Evolutionary conservation across 92 coral and sea anemone genomes (phyloP).

Genomic region (Porites evermanni): DNA sequence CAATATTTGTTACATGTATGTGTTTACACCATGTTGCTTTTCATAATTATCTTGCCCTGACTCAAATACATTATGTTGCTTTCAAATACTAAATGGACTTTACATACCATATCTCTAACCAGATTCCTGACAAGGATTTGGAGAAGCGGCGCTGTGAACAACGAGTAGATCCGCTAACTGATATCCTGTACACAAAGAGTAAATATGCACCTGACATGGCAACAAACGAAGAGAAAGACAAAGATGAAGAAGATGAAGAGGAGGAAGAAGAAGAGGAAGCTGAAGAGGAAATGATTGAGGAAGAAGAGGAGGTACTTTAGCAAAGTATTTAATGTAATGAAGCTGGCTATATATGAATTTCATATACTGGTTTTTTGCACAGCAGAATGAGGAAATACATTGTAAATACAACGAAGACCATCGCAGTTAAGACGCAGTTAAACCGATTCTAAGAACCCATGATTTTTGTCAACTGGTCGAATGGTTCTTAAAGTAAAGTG

Average conservation of each 20-base stretch:
- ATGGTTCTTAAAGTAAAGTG: too few relatives aligned
- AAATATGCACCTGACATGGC: constrained; percentile 78
- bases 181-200: constrained; percentile 81
- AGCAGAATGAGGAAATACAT: too few relatives aligned
- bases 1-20: too few relatives aligned
- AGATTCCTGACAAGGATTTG: constrained; percentile 96
- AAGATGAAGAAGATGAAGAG: constrained; percentile 71
- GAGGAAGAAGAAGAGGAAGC: constrained; percentile 80
- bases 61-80: background rate
- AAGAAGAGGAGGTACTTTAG: constrained; percentile 74
- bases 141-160: constrained; percentile 88
- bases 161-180: constrained; percentile 91
- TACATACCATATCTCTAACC: background rate
- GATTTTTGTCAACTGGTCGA: too few relatives aligned
- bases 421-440: too few relatives aligned
- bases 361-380: too few relatives aligned
- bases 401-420: too few relatives aligned
- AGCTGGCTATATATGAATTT: too few relatives aligned
- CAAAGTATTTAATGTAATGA: too few relatives aligned
- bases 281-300: constrained; percentile 72
- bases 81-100: background rate
- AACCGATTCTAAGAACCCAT: too few relatives aligned
- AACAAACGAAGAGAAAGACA: constrained; percentile 30
- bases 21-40: too few relatives aligned
- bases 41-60: too few relatives aligned